Evolutionary conservation across 2,113 vertebrate species (phyloP).

Genomic region (Carassius carassius): DNA sequence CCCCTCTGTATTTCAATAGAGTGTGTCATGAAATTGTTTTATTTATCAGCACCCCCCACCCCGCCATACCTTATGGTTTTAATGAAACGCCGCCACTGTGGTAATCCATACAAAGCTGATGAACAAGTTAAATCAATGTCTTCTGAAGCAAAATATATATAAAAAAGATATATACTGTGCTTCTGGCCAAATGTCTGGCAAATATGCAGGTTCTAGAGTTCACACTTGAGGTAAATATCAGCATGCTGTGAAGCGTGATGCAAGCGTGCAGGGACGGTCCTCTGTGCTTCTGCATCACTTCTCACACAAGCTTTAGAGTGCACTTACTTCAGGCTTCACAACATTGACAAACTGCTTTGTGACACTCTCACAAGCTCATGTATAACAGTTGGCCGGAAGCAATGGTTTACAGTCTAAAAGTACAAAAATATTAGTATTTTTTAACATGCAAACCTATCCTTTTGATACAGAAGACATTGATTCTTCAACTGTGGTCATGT

Average conservation of each 20-base stretch:
- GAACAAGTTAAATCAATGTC: neutral
- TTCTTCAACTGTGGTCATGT: neutral
- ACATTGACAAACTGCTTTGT: neutral
- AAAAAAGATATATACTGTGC: too few relatives aligned
- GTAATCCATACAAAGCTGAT: neutral
- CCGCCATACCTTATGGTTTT: too few relatives aligned
- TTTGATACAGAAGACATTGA: neutral
- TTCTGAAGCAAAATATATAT: neutral
- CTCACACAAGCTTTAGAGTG: neutral
- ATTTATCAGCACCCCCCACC: too few relatives aligned
- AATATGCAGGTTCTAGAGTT: neutral
- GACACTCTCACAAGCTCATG: neutral
- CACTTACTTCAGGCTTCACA: neutral
- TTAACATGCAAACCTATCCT: neutral
- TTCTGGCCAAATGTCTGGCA: neutral
- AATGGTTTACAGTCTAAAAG: neutral
- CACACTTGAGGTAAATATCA: neutral
- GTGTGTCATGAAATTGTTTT: too few relatives aligned
- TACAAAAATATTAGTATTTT: neutral
- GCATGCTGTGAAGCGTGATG: neutral
- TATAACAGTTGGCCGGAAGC: neutral
- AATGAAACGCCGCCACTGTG: too few relatives aligned
- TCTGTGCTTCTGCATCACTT: neutral
- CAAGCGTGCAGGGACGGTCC: neutral
- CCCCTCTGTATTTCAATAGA: too few relatives aligned